Percentiles rank a stretch among this genome's conserved stretches.
Evolutionary conservation across 2,797 vertebrate genomes (phyloP).

Genomic region (Sebastes elongatus): DNA sequence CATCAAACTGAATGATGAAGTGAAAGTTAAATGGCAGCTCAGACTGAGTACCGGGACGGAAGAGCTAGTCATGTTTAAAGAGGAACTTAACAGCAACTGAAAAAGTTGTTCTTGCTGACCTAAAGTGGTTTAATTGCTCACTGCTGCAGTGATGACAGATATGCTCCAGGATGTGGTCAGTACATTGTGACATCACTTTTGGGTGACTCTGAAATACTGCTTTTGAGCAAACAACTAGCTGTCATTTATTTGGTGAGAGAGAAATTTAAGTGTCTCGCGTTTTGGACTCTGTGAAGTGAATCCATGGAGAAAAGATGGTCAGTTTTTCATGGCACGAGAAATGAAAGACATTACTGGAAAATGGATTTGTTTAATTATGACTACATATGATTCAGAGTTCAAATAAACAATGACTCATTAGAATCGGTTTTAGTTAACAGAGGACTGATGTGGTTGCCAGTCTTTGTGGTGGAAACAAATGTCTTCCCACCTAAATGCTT

Average conservation of each 20-base stretch:
- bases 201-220: too few relatives aligned
- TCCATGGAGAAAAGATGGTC: neutral
- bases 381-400: conserved; percentile 26
- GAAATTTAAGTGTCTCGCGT: neutral
- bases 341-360: conserved; percentile 7
- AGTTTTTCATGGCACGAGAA: neutral
- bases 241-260: neutral
- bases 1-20: neutral
- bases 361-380: neutral
- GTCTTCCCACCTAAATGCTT: neutral
- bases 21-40: neutral
- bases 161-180: neutral
- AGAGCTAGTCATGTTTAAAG: neutral
- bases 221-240: neutral
- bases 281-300: neutral
- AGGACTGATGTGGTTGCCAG: neutral
- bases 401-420: conserved; percentile 34
- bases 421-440: conserved; percentile 23
- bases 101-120: too few relatives aligned
- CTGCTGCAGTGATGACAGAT: too few relatives aligned
- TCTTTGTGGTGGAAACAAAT: neutral
- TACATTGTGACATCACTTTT: neutral
- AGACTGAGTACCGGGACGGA: neutral
- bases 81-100: too few relatives aligned
- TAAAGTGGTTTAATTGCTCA: neutral